Evolutionary conservation across 2,888 invertebrate genomes (phyloP).

Genomic region (Apomyelois bistriatella): DNA sequence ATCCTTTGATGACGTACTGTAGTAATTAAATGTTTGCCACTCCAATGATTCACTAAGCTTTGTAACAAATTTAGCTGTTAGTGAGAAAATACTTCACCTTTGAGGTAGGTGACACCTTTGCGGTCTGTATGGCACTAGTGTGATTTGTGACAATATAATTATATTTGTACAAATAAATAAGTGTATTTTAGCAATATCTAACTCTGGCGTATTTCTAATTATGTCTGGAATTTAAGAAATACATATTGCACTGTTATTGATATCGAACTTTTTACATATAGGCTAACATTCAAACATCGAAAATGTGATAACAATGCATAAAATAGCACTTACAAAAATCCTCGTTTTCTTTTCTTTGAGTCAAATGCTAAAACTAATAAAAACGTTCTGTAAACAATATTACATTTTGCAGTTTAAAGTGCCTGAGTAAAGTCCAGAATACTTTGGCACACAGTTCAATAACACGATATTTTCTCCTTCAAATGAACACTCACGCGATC

Average conservation of each 20-base stretch:
- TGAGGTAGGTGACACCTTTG: slow-evolving; percentile 10
- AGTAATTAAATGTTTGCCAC: slow-evolving; percentile 13
- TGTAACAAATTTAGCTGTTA: slow-evolving; percentile 1
- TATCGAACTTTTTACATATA: too few relatives aligned
- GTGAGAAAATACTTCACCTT: slow-evolving; percentile 8
- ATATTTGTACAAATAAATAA: too few relatives aligned
- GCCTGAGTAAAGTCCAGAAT: background rate
- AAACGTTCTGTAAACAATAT: background rate
- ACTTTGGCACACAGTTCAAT: background rate
- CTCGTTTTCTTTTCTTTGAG: too few relatives aligned
- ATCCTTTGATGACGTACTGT: slow-evolving; percentile 12
- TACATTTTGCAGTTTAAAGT: background rate
- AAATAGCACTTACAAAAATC: too few relatives aligned
- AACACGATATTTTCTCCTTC: slow-evolving; percentile 7
- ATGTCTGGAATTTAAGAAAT: too few relatives aligned
- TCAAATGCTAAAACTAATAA: background rate
- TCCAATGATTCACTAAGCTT: background rate
- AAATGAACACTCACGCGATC: slow-evolving; percentile 2
- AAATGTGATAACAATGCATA: too few relatives aligned
- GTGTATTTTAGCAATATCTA: too few relatives aligned
- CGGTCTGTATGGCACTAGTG: background rate
- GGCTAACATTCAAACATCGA: too few relatives aligned
- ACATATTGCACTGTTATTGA: too few relatives aligned
- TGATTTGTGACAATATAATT: too few relatives aligned
- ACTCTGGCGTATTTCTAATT: too few relatives aligned